phyloP scores from a whole-genome alignment of 37 sponge, comb jelly and placozoan genomes.

The Cladorhizidae sp. region DNA sequence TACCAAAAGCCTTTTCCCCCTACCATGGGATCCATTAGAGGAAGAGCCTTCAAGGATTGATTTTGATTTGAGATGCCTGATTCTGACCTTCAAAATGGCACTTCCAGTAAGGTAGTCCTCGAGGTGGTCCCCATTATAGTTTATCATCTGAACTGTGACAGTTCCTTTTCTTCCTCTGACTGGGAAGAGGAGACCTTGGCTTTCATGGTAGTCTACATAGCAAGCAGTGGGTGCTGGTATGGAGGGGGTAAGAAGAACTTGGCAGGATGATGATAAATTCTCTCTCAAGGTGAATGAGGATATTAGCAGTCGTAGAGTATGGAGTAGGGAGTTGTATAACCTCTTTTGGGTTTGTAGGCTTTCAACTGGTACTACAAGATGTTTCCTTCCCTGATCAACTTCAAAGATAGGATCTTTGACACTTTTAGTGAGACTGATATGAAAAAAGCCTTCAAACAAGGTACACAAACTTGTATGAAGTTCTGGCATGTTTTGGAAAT shows the following conservation, averaged over 20 bases:
- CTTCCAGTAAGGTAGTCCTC: background rate
- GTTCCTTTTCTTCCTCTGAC: background rate
- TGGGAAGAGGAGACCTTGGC: constrained; percentile 25
- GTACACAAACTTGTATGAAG: background rate
- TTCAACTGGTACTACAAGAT: constrained; percentile 1
- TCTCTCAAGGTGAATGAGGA: background rate
- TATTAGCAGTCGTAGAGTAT: background rate
- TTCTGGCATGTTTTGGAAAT: constrained; percentile 10
- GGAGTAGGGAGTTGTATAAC: background rate
- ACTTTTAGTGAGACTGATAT: background rate
- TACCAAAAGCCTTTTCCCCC: constrained; percentile 3
- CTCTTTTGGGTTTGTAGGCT: background rate
- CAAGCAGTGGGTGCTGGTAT: constrained; percentile 22
- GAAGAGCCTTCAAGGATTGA: background rate
- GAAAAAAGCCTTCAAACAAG: constrained; percentile 12
- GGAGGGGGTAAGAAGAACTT: background rate
- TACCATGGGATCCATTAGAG: background rate
- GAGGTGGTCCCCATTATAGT: constrained; percentile 1
- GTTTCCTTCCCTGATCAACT: background rate
- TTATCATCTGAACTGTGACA: constrained; percentile 15
- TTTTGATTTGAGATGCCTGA: constrained; percentile 1
- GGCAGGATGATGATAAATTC: background rate
- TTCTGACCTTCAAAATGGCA: constrained; percentile 11
- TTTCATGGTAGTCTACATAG: constrained; percentile 9
- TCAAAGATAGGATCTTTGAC: background rate